These are phyloP conservation scores for Bombyx mori DNA, from an alignment of 1,140 invertebrate species.

Conservation along the genomic window DNA sequence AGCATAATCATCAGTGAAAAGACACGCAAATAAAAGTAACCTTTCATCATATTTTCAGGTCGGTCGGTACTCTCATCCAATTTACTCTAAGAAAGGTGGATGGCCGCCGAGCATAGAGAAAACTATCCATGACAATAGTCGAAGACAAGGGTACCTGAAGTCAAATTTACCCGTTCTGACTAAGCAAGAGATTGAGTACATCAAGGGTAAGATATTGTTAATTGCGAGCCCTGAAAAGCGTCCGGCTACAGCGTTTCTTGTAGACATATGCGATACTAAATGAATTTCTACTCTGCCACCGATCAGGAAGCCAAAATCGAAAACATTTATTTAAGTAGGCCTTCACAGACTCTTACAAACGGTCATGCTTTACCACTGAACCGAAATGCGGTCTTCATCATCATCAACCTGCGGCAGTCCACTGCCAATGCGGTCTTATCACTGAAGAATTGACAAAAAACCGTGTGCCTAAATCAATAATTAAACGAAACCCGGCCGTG, in stretches of 20 bases:
- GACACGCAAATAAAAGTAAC: not conserved
- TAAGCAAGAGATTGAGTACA: conserved; percentile 46
- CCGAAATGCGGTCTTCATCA: too few relatives aligned
- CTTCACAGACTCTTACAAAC: too few relatives aligned
- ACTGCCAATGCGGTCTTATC: too few relatives aligned
- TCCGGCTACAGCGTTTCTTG: not conserved
- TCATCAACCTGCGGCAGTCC: too few relatives aligned
- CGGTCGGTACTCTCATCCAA: conserved; percentile 70
- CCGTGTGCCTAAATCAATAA: too few relatives aligned
- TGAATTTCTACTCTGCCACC: not conserved
- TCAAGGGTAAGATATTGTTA: conserved; percentile 18
- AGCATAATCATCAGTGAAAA: not conserved
- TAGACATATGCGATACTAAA: not conserved
- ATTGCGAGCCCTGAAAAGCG: not conserved
- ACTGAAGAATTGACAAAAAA: too few relatives aligned
- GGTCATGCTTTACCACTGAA: too few relatives aligned
- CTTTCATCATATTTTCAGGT: conserved; percentile 20
- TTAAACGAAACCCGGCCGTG: too few relatives aligned
- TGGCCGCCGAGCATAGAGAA: conserved; percentile 46
- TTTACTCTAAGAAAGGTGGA: conserved; percentile 59
- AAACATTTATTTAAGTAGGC: not conserved
- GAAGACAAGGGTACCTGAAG: conserved; percentile 41
- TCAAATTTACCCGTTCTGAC: conserved; percentile 58
- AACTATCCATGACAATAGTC: conserved; percentile 43
- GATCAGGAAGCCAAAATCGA: not conserved